A percentile compares a stretch with the other conserved stretches of the same genome.
These are phyloP conservation scores for Incurvaria masculella DNA, from an alignment of 2,888 invertebrate species.

Conservation along the genomic window DNA sequence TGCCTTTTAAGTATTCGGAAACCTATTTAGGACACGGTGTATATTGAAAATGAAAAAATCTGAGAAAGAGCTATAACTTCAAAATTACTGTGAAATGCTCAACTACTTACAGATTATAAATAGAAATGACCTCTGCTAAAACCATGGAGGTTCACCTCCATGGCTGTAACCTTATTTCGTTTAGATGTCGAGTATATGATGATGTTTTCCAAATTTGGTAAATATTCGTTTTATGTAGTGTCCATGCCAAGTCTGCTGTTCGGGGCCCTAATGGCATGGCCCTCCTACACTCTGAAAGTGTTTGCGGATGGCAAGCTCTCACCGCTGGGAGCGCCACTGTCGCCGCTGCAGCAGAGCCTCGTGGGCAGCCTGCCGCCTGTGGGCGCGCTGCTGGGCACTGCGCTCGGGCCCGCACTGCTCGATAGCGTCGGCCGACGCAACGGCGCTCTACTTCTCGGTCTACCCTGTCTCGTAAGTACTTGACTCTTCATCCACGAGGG, in stretches of 20 bases:
- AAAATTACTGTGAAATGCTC: too few relatives aligned
- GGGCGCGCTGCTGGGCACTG: conserved; percentile 49
- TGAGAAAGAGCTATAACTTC: too few relatives aligned
- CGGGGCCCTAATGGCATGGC: conserved; percentile 20
- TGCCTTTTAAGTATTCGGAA: too few relatives aligned
- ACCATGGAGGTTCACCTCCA: too few relatives aligned
- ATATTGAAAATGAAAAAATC: too few relatives aligned
- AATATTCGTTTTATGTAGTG: too few relatives aligned
- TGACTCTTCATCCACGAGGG: conserved; percentile 42
- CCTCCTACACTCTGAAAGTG: conserved; percentile 21
- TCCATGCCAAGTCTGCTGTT: conserved; percentile 15
- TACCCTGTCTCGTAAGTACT: conserved; percentile 46
- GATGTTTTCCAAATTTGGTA: too few relatives aligned
- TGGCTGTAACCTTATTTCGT: too few relatives aligned
- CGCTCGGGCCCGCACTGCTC: conserved; percentile 39
- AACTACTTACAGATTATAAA: too few relatives aligned
- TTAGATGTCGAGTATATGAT: too few relatives aligned
- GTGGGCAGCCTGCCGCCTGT: conserved; percentile 54
- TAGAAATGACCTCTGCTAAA: too few relatives aligned
- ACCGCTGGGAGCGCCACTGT: conserved; percentile 15
- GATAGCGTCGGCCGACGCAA: conserved; percentile 52
- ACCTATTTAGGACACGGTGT: too few relatives aligned
- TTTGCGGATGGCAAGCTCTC: conserved; percentile 18
- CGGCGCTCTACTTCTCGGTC: conserved; percentile 44
- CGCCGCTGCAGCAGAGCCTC: conserved; percentile 39